Evolutionary conservation across 1,140 invertebrate species (phyloP), one percentile per base, ranked within the genome.

Genomic region (Rhizoglyphus robini): DNA sequence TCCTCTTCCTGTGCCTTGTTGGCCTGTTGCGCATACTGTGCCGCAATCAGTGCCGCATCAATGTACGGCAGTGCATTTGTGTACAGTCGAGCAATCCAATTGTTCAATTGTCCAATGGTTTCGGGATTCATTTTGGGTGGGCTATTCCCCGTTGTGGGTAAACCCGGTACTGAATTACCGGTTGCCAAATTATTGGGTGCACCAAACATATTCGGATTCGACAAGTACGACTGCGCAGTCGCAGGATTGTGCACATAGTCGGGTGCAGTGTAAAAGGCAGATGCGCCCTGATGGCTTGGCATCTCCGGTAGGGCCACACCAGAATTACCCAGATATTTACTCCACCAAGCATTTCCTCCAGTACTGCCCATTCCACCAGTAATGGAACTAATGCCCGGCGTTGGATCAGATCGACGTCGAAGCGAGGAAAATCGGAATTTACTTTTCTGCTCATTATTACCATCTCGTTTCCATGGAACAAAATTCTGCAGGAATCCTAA

Each of bases 221-320:
- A 11, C 8, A 11, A 11, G 36, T 41, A 8, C 36, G 18, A 18
- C 36, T 8, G 36, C 36, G 36, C 36, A 41, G 51, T 54, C 31
- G 51, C 51, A 11, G 51, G 51, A 32, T 54, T 54, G 51, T 54
- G 51, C 8, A 54, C 51, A 54, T 54, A 54, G 20, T 54, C 51
- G 20, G 51, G 51, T 11, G 51, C 51, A 32, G 8, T 5, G 51
- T 54, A 54, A 32, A 54, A 54, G 31, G 51, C 51, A 15, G 41
- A 23, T n/a, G n/a, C n/a, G n/a, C n/a, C n/a, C n/a, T n/a, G n/a
- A n/a, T n/a, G 36, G 36, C 36, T 41, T 41, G 36, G n/a, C n/a
- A n/a, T 41, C 36, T 18, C 18, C 18, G 36, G 36, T 41, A 11
- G 36, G 36, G 18, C 36, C 8, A 41, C 36, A 18, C 18, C 51